phyloP scores from a whole-genome alignment of 2,888 invertebrate genomes.

The Cheilosia grossa region DNA sequence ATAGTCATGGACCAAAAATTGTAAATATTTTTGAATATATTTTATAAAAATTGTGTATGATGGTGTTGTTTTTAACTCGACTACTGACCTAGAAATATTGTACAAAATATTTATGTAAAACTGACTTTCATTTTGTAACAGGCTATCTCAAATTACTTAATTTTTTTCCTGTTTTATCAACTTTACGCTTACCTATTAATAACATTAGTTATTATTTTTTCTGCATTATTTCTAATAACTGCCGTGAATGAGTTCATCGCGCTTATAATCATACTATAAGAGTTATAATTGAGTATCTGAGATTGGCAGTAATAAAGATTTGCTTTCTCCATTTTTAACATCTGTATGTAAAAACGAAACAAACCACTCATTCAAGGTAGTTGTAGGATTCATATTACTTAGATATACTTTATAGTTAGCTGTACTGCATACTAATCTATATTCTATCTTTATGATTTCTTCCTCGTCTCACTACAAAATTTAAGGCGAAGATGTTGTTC shows the following conservation, averaged over 20 bases:
- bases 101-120: neutral
- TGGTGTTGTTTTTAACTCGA: too few relatives aligned
- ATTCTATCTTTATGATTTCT: neutral
- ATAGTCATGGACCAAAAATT: too few relatives aligned
- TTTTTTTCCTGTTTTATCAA: conserved; percentile 35
- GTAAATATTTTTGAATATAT: too few relatives aligned
- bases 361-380: neutral
- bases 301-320: too few relatives aligned
- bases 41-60: too few relatives aligned
- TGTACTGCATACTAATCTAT: neutral
- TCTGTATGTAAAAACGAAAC: neutral
- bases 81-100: too few relatives aligned
- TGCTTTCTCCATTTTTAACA: too few relatives aligned
- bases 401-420: conserved; percentile 4
- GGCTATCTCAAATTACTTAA: conserved; percentile 54
- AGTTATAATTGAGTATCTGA: too few relatives aligned
- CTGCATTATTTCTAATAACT: neutral
- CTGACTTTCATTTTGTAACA: neutral
- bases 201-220: conserved; percentile 21
- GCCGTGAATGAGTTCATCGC: conserved; percentile 12
- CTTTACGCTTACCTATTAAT: conserved; percentile 20
- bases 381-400: neutral
- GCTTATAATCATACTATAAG: neutral
- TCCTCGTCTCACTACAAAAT: neutral
- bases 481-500: conserved; percentile 82